Base-by-base conservation (phyloP, 1,140 invertebrate genomes). In the Homalodisca vitripennis region DNA sequence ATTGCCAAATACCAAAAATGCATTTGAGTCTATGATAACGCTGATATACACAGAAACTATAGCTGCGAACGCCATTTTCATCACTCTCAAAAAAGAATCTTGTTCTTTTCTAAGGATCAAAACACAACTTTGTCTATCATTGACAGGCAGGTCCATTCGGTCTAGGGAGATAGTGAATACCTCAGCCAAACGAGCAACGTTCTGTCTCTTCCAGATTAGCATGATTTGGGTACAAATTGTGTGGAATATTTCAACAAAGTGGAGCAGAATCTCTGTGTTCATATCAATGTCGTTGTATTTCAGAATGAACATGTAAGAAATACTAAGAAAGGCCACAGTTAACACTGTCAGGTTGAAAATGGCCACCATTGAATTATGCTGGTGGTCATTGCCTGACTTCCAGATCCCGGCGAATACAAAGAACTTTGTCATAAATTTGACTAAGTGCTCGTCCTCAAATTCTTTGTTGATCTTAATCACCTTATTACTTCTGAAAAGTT, bases 271-370 rank as follows among this genome's bases (percentile, higher is more conserved):
- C 3, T 60, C 55, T 22, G 55, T 60, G 26, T 60, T 60, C 10
- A 60, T 60, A 24, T 60, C 26, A 60, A 60, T 60, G 26, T 60
- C 55, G 29, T 60, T 26, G 55, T 60, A 60, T 26, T 27, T 60
- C 26, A 60, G 24, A 27, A 60, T 27, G n/a, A 60, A 60, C 55
- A 27, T 60, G 55, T 60, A 60, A 3, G 26, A 60, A 27, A 60
- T 27, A 24, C 55, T 60, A 26, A 26, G 2, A 26, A 60, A 60
- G 2, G 22, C 55, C 27, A 60, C 1, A 29, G 29, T 26, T 6
- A 27, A 24, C 2, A 60, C 27, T 3, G 27, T 30, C 22, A 60
- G 55, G 27, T 60, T 26, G 6, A 60, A 6, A 10, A 27, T 3
- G 10, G 55, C 55, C 29, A 60, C 55, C 6, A 24, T 2, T 12